Evolutionary conservation across 1,140 invertebrate genomes (phyloP), one percentile per base, ranked within the genome.

Genomic region (Notospermus geniculatus): DNA sequence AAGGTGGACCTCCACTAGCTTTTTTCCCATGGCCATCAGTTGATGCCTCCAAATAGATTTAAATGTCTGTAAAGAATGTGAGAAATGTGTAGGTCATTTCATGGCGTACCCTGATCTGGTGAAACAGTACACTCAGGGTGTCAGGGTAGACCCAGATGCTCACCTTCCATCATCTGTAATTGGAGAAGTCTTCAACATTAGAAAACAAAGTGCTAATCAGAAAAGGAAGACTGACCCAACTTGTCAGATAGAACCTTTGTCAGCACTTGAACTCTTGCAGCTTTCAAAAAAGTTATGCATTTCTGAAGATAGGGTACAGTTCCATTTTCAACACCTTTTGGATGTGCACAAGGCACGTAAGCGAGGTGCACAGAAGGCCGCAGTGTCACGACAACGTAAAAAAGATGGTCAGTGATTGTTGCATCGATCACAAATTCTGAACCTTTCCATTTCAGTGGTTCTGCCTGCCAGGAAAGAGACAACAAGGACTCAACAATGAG

Each of bases 291-390:
- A 23, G n/a, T 50, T 50, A n/a, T 50, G 46, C n/a, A 19, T 27
- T 50, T 50, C 46, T 50, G 19, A 19, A 27, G 46, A 19, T 7
- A 50, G 25, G 25, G 46, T 50, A 7, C 25, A 23, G 46, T 50
- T 50, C 25, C n/a, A n/a, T 27, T 50, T 23, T 50, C n/a, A 50
- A 50, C 46, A 50, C 25, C 25, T 50, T 23, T 19, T 50, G 4
- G 46, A 50, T 23, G 46, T 50, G 46, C 46, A 50, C n/a, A 50
- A 50, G 46, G n/a, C 46, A 7, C n/a, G 46, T 19, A 50, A 27
- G n/a, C 4, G 46, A 50, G 46, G 19, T 50, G 46, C 32, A 4
- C 32, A 36, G 32, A 36, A 36, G 15, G 32, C 32, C 32, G 5
- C 4, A 36, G 32, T 7, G 15, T 7, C 32, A 7, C 32, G 32